phyloP scores from a whole-genome alignment of 2,113 vertebrate species.

The Charadrius vociferus region DNA sequence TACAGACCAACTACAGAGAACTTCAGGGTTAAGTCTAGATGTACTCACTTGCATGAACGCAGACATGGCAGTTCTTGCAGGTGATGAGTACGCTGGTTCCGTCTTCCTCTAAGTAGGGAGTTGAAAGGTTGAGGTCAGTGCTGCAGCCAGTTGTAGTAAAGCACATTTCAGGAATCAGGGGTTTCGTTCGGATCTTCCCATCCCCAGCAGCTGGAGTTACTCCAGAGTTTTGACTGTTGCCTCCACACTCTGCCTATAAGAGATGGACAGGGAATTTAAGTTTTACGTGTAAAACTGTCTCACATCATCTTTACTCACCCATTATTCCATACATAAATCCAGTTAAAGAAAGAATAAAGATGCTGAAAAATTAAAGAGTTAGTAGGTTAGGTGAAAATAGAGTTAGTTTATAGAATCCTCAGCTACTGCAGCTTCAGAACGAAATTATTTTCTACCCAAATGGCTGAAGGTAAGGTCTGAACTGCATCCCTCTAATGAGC shows the following conservation, averaged over 20 bases:
- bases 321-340: background rate
- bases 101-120: slow-evolving; percentile 87
- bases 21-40: background rate
- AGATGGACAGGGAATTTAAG: background rate
- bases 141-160: slow-evolving; percentile 87
- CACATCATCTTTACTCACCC: background rate
- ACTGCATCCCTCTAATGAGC: background rate
- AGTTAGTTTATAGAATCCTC: background rate
- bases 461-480: background rate
- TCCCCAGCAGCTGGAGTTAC: slow-evolving; percentile 17
- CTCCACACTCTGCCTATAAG: slow-evolving; percentile 81
- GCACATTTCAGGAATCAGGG: slow-evolving; percentile 97
- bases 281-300: background rate
- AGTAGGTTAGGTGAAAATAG: background rate
- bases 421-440: background rate
- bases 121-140: slow-evolving; percentile 88
- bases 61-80: slow-evolving; percentile 90
- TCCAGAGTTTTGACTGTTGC: slow-evolving; percentile 59
- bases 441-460: background rate
- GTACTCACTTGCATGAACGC: slow-evolving; percentile 94
- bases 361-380: background rate
- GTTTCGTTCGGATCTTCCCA: slow-evolving; percentile 85
- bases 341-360: background rate
- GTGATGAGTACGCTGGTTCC: slow-evolving; percentile 90
- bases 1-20: background rate